phyloP scores from a whole-genome alignment of 2,888 invertebrate species.

The Ophion costatus region DNA sequence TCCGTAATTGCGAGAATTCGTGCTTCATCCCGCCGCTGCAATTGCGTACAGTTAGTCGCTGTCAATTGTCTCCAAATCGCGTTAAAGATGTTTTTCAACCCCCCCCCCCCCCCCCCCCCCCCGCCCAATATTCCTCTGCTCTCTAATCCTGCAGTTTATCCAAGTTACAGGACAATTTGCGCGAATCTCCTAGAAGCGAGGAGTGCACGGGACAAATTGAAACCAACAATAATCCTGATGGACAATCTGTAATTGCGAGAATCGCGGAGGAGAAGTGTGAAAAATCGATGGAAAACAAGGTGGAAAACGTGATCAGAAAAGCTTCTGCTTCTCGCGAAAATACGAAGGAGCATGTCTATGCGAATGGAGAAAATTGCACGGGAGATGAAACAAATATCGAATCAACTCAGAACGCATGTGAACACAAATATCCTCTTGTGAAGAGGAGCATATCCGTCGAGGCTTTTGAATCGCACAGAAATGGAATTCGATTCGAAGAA shows the following conservation, averaged over 20 bases:
- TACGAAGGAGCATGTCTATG: conserved; percentile 21
- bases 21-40: not conserved
- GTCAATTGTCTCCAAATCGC: conserved; percentile 25
- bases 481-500: conserved; percentile 72
- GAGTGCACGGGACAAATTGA: conserved; percentile 1
- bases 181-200: conserved; percentile 16
- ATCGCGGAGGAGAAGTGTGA: not conserved
- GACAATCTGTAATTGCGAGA: not conserved
- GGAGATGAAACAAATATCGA: not conserved
- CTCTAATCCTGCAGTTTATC: not conserved
- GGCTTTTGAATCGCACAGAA: conserved; percentile 72
- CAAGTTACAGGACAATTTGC: conserved; percentile 44
- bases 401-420: conserved; percentile 18
- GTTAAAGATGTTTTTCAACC: conserved; percentile 1
- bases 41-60: conserved; percentile 30
- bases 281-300: conserved; percentile 23
- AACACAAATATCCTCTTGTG: conserved; percentile 36
- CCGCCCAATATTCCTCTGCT: not conserved
- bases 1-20: conserved; percentile 45
- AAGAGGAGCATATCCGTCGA: conserved; percentile 57
- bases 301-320: not conserved
- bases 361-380: conserved; percentile 9
- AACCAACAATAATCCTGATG: not conserved
- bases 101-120: not conserved
- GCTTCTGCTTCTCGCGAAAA: not conserved